These are phyloP conservation scores for Coendou prehensilis DNA, from an alignment of 2,797 vertebrate species.

Conservation along the genomic window DNA sequence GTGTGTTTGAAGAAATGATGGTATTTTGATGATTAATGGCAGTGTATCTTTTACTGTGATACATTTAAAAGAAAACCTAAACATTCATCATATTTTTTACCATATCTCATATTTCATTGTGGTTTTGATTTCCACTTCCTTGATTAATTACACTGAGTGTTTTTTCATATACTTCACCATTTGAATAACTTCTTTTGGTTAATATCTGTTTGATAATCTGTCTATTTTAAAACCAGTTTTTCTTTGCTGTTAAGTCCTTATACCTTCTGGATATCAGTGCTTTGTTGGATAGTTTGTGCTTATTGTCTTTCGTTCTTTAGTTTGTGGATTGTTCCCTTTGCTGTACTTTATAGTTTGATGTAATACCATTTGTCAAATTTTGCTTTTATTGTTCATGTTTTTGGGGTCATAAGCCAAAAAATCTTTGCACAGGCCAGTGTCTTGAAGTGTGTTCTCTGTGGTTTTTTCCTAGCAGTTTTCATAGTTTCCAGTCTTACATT, in stretches of 20 bases:
- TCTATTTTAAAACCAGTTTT: background rate
- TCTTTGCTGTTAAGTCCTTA: background rate
- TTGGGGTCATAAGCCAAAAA: background rate
- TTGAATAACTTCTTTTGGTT: background rate
- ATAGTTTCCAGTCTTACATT: background rate
- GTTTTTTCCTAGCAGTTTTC: background rate
- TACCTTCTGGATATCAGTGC: background rate
- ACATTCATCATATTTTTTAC: background rate
- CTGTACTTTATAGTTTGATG: background rate
- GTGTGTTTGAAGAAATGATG: background rate
- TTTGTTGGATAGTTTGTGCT: background rate
- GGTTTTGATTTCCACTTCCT: background rate
- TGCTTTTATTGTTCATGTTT: background rate
- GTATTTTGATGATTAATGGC: background rate
- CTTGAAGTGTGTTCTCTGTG: background rate
- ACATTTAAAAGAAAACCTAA: background rate
- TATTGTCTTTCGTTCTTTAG: background rate
- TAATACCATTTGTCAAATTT: background rate
- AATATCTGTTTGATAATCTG: background rate
- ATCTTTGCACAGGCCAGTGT: background rate
- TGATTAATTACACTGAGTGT: background rate
- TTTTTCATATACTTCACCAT: background rate
- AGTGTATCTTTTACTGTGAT: background rate
- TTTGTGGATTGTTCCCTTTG: background rate
- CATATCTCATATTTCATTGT: background rate